phyloP scores from a whole-genome alignment of 2,797 vertebrate genomes.

The Poecile montanus region DNA sequence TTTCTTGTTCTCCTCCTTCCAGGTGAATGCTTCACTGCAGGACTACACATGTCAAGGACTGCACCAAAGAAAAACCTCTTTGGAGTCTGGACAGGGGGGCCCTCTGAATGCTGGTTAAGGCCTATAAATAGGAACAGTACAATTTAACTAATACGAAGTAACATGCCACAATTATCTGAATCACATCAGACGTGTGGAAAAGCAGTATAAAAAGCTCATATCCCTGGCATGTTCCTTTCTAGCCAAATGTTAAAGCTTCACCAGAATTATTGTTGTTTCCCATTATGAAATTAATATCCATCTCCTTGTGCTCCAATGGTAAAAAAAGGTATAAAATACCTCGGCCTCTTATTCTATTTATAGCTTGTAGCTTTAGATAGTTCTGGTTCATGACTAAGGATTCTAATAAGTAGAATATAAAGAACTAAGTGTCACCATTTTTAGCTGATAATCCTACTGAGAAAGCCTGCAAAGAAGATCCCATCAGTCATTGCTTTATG shows the following conservation, averaged over 20 bases:
- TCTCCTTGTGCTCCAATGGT: not conserved
- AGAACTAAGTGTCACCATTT: conserved; percentile 19
- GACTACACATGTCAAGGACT: conserved; percentile 65
- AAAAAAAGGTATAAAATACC: not conserved
- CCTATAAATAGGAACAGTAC: conserved; percentile 32
- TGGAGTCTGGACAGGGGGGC: conserved; percentile 80
- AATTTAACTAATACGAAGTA: not conserved
- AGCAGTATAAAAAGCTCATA: not conserved
- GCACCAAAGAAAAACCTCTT: conserved; percentile 91
- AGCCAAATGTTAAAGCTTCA: not conserved
- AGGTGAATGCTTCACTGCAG: conserved; percentile 50
- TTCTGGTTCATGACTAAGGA: conserved; percentile 32
- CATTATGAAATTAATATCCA: not conserved
- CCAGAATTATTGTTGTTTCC: not conserved
- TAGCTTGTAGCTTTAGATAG: conserved; percentile 25
- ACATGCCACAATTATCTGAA: not conserved
- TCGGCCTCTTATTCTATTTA: conserved; percentile 2
- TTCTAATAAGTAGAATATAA: conserved; percentile 20
- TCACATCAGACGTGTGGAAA: not conserved
- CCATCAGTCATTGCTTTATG: conserved; percentile 48
- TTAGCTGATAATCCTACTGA: conserved; percentile 47
- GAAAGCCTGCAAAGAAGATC: conserved; percentile 36
- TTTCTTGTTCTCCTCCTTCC: conserved; percentile 63
- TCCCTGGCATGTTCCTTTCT: not conserved
- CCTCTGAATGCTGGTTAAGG: conserved; percentile 20